These are phyloP conservation scores for Himalopsyche anomala DNA, from an alignment of 2,888 invertebrate genomes.

Conservation along the genomic window DNA sequence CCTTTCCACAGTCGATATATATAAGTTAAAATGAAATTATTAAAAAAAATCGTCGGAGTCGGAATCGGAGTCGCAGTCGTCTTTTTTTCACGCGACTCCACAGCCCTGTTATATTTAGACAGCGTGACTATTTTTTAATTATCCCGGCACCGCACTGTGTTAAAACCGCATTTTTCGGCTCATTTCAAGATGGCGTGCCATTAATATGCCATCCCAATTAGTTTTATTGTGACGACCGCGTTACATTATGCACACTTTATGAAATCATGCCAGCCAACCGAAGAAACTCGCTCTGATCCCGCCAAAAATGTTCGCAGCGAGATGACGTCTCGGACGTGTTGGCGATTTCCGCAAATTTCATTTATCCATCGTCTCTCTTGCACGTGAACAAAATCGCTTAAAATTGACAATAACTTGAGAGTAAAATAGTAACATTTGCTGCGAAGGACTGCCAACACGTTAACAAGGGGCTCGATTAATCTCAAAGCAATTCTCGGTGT, in stretches of 20 bases:
- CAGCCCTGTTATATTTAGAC: too few relatives aligned
- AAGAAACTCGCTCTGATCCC: not conserved
- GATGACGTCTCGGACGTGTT: constrained; percentile 1
- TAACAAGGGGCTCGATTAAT: too few relatives aligned
- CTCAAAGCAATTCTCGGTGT: too few relatives aligned
- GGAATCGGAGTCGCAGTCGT: too few relatives aligned
- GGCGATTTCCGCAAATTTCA: constrained; percentile 39
- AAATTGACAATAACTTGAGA: too few relatives aligned
- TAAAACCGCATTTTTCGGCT: constrained; percentile 37
- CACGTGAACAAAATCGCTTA: not conserved
- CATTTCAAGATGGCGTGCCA: constrained; percentile 42
- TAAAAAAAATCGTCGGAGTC: too few relatives aligned
- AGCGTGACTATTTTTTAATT: not conserved
- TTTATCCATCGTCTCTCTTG: not conserved
- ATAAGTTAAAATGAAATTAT: too few relatives aligned
- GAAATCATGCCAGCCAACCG: constrained; percentile 29
- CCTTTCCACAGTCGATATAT: too few relatives aligned
- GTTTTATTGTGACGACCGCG: constrained; percentile 50
- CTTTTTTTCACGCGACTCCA: too few relatives aligned
- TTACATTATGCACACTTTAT: constrained; percentile 31
- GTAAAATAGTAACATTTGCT: too few relatives aligned
- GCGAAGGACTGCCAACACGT: too few relatives aligned
- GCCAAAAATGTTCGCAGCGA: constrained; percentile 13
- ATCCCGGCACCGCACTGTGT: constrained; percentile 7
- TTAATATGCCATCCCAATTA: constrained; percentile 51